A percentile compares a stretch with the other conserved stretches of the same genome.
phyloP scores from a whole-genome alignment of 1,140 invertebrate genomes.

The Drosophila bifasciata region DNA sequence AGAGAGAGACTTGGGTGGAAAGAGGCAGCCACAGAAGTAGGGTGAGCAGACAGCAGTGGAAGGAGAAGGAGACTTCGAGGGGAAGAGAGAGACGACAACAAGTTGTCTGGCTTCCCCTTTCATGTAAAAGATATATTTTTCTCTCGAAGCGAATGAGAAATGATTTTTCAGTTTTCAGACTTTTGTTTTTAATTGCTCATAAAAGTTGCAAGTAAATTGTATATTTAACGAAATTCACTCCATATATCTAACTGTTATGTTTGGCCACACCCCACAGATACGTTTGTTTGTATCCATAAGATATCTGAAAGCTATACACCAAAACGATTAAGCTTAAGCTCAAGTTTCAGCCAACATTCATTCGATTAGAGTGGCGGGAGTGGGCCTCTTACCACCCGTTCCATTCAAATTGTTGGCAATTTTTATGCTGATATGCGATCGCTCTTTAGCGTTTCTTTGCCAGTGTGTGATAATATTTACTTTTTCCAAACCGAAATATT shows the following conservation, averaged over 20 bases:
- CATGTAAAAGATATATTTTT: slow-evolving; percentile 2
- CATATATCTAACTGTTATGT: no score
- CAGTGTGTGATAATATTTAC: slow-evolving; percentile 50
- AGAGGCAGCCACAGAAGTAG: no score
- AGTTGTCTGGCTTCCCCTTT: slow-evolving; percentile 59
- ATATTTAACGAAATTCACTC: neutral
- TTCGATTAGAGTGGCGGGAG: no score
- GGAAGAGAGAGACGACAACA: slow-evolving; percentile 26
- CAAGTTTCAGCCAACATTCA: no score
- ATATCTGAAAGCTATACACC: no score
- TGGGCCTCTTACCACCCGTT: neutral
- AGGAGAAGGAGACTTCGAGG: neutral
- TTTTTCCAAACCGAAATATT: slow-evolving; percentile 41
- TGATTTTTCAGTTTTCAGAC: slow-evolving; percentile 17
- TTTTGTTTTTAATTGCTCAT: slow-evolving; percentile 38
- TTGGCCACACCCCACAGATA: slow-evolving; percentile 4
- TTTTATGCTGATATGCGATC: slow-evolving; percentile 30
- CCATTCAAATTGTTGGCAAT: slow-evolving; percentile 42
- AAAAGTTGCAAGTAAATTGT: slow-evolving; percentile 31
- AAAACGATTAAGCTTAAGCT: no score
- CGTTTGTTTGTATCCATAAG: slow-evolving; percentile 1
- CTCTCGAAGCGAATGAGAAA: neutral
- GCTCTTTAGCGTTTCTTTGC: slow-evolving; percentile 10
- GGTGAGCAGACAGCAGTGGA: neutral
- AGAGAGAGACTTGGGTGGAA: no score